Percentiles rank a stretch among this genome's conserved stretches.
Conservation (phyloP, 2,113 vertebrate genomes). For the Gallinago jamesoni region DNA sequence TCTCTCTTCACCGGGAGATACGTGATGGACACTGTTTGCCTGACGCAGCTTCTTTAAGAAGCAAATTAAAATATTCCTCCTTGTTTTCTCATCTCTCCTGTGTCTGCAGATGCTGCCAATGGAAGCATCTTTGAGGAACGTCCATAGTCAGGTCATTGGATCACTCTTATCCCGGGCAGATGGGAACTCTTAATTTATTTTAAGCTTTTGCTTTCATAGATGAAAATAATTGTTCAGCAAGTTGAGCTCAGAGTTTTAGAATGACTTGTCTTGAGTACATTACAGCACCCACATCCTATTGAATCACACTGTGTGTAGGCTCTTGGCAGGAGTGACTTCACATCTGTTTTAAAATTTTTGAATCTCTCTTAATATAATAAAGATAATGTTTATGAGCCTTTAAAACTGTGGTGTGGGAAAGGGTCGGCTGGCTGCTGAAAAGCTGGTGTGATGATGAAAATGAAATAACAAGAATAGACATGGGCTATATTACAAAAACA, state of each 20-base stretch:
- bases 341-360: conserved; percentile 50
- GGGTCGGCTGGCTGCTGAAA: conserved; percentile 33
- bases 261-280: conserved; percentile 43
- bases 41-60: background rate
- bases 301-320: conserved; percentile 22
- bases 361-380: conserved; percentile 50
- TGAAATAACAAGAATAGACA: conserved; percentile 22
- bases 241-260: conserved; percentile 29
- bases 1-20: accelerated
- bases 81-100: background rate
- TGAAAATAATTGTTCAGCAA: conserved; percentile 14
- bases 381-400: conserved; percentile 58
- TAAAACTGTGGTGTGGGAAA: conserved; percentile 53
- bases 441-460: conserved; percentile 26
- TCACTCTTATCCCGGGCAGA: background rate
- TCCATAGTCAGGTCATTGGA: background rate
- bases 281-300: conserved; percentile 52
- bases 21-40: background rate
- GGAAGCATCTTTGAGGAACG: background rate
- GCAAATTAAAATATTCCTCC: background rate
- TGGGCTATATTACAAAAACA: conserved; percentile 47
- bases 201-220: conserved; percentile 45
- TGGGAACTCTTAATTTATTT: conserved; percentile 15
- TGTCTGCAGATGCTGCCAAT: background rate
- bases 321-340: conserved; percentile 27